Evolutionary conservation across 2,888 invertebrate genomes (phyloP).

Genomic region (Liodrosophila aerea): DNA sequence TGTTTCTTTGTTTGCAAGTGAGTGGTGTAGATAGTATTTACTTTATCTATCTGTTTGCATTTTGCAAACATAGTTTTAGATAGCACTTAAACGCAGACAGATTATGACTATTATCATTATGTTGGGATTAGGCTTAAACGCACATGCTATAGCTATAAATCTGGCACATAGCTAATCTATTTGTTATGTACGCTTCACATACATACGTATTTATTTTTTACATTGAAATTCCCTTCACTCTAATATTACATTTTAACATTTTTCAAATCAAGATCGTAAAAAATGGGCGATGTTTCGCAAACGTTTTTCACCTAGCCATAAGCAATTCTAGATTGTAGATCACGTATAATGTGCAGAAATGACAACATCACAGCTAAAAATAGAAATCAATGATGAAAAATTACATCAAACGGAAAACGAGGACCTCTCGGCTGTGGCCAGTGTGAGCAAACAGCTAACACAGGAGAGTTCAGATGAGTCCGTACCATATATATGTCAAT

Average conservation of each 20-base stretch:
- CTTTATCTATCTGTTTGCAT: no score
- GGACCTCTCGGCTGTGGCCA: no score
- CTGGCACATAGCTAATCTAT: no score
- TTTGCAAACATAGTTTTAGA: no score
- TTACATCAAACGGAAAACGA: background rate
- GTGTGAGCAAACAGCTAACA: no score
- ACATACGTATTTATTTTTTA: background rate
- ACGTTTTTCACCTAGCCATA: conserved; percentile 38
- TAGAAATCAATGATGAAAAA: background rate
- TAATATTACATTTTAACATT: no score
- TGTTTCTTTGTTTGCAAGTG: background rate
- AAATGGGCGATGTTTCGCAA: conserved; percentile 52
- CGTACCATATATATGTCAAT: conserved; percentile 51
- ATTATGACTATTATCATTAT: no score
- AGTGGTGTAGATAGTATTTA: no score
- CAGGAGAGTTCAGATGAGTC: conserved; percentile 26
- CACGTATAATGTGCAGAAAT: conserved; percentile 31
- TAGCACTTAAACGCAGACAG: no score
- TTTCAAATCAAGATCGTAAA: no score
- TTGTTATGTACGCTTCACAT: background rate
- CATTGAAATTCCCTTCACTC: conserved; percentile 31
- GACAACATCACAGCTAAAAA: background rate
- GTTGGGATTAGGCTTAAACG: no score
- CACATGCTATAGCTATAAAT: no score
- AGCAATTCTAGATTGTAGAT: background rate